Percentiles rank a stretch among this genome's conserved stretches.
phyloP scores from a whole-genome alignment of 2,113 vertebrate genomes.

The Anguilla rostrata region DNA sequence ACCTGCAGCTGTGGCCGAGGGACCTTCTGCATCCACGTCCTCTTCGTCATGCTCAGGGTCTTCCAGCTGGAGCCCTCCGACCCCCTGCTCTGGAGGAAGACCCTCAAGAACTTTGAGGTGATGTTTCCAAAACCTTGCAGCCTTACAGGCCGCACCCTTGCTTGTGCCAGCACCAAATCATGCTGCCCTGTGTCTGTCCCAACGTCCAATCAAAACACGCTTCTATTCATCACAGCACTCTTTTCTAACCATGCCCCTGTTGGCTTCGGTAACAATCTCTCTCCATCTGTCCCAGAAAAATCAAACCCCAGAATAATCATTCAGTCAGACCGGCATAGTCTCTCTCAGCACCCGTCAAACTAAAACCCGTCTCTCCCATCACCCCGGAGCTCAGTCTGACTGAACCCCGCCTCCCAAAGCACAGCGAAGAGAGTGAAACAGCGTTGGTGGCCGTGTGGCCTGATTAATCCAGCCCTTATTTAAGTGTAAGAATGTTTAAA shows the following conservation, averaged over 20 bases:
- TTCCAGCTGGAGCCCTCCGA: constrained; percentile 85
- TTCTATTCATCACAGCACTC: too few relatives aligned
- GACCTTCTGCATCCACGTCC: constrained; percentile 83
- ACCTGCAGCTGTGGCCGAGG: constrained; percentile 90
- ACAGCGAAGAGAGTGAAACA: background rate
- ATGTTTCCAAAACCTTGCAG: background rate
- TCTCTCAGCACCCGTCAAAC: background rate
- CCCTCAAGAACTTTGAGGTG: constrained; percentile 90
- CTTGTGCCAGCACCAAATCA: background rate
- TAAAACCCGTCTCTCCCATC: background rate
- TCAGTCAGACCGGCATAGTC: background rate
- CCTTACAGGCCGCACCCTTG: background rate
- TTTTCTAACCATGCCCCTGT: too few relatives aligned
- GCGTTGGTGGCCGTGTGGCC: background rate
- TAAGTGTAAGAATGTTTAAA: background rate
- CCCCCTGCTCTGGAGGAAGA: constrained; percentile 86
- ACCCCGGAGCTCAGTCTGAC: background rate
- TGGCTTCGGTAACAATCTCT: too few relatives aligned
- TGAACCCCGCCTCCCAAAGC: background rate
- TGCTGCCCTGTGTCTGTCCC: background rate
- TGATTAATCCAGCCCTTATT: background rate
- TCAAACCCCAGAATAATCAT: background rate
- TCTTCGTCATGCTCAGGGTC: constrained; percentile 87
- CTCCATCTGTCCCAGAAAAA: too few relatives aligned
- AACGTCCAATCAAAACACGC: background rate